These are phyloP conservation scores for Peromyscus eremicus DNA, from an alignment of 2,797 vertebrate species.

Conservation along the genomic window DNA sequence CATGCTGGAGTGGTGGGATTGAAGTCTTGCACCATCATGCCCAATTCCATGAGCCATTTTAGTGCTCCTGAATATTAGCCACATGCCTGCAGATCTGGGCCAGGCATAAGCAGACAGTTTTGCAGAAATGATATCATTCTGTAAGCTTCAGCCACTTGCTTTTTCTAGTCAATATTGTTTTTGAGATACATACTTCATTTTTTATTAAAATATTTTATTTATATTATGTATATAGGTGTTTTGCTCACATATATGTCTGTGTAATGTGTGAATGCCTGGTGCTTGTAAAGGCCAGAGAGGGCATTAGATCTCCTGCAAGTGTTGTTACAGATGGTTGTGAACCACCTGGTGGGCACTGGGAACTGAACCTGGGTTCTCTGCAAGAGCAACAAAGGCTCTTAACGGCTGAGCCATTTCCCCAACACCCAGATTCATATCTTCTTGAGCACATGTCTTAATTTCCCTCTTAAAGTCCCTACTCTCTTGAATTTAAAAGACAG, in stretches of 20 bases:
- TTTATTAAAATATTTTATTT: neutral
- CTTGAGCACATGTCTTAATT: constrained; percentile 25
- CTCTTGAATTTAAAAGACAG: constrained; percentile 90
- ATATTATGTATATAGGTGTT: neutral
- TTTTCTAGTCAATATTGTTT: neutral
- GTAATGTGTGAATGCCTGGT: neutral
- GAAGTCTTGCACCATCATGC: neutral
- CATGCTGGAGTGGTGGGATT: neutral
- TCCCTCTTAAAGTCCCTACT: constrained; percentile 88
- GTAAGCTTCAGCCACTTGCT: neutral
- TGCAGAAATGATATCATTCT: neutral
- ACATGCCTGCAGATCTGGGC: neutral
- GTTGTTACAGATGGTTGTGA: neutral
- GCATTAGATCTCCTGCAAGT: neutral
- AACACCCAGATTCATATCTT: neutral
- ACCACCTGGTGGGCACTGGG: neutral
- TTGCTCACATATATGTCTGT: neutral
- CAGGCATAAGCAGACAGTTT: neutral
- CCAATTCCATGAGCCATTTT: neutral
- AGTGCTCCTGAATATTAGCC: neutral
- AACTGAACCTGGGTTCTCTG: neutral
- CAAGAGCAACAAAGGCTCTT: neutral
- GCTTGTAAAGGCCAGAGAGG: neutral
- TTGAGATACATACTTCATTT: neutral
- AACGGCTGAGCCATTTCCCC: neutral